phyloP scores from a whole-genome alignment of 2,113 vertebrate species.

The Grammomys surdaster region DNA sequence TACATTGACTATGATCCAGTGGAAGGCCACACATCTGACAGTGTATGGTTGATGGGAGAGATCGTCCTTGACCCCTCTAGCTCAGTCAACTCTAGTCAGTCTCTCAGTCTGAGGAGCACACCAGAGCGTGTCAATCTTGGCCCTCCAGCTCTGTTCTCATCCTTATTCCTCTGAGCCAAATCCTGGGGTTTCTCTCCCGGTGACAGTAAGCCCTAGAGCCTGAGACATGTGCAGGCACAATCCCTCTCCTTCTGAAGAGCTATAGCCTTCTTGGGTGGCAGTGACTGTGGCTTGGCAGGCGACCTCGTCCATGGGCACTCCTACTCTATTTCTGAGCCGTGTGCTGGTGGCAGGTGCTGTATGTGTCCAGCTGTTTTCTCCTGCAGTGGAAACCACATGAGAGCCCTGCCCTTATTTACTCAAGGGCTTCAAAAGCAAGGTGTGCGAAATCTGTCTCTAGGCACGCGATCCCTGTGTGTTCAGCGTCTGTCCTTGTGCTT shows the following conservation, averaged over 20 bases:
- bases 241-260: background rate
- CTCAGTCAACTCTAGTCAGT: background rate
- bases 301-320: fast-evolving
- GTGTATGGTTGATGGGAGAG: background rate
- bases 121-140: fast-evolving
- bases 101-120: background rate
- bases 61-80: too few relatives aligned
- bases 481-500: background rate
- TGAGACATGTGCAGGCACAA: fast-evolving
- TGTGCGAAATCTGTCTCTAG: background rate
- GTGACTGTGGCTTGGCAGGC: background rate
- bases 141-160: background rate
- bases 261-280: background rate
- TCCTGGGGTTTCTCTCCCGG: background rate
- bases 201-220: background rate
- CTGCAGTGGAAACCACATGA: background rate
- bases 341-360: background rate
- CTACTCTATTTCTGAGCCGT: background rate
- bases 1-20: background rate
- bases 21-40: background rate
- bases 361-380: background rate
- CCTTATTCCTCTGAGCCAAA: background rate
- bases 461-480: fast-evolving
- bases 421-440: background rate
- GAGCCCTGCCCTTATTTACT: background rate